Conservation (phyloP, 2,797 vertebrate genomes). For the Acomys russatus region DNA sequence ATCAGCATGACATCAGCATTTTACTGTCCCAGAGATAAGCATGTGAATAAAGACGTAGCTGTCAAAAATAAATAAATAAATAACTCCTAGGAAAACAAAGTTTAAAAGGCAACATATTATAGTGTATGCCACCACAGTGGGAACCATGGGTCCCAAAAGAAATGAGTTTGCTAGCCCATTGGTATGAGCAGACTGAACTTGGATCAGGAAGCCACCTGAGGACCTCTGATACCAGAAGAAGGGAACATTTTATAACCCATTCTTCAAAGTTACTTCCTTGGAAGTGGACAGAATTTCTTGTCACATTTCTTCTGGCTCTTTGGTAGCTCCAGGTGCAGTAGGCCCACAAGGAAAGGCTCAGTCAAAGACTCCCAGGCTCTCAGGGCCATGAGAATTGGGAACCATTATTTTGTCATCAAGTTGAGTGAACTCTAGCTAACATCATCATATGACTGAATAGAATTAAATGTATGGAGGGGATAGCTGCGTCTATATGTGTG, state of each 20-base stretch:
- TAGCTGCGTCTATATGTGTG: neutral
- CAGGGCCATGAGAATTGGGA: neutral
- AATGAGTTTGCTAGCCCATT: constrained; percentile 59
- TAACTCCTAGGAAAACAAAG: constrained; percentile 48
- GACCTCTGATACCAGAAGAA: neutral
- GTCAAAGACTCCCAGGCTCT: neutral
- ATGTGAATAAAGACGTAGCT: neutral
- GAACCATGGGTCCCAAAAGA: neutral
- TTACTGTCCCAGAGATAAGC: neutral
- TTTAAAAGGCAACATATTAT: neutral
- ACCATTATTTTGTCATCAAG: neutral
- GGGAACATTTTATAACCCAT: neutral
- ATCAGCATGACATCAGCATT: neutral
- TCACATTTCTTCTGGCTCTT: rapidly evolving
- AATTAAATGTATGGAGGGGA: neutral
- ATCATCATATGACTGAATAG: neutral
- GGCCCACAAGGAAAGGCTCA: rapidly evolving
- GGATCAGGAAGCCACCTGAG: constrained; percentile 46
- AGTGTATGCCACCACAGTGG: neutral
- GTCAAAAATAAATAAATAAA: no score
- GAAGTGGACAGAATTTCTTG: rapidly evolving
- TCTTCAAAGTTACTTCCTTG: neutral
- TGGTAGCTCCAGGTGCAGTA: rapidly evolving
- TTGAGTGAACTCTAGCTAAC: neutral
- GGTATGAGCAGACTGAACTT: constrained; percentile 5